phyloP scores from a whole-genome alignment of 1,140 invertebrate species.

The Spodoptera frugiperda region DNA sequence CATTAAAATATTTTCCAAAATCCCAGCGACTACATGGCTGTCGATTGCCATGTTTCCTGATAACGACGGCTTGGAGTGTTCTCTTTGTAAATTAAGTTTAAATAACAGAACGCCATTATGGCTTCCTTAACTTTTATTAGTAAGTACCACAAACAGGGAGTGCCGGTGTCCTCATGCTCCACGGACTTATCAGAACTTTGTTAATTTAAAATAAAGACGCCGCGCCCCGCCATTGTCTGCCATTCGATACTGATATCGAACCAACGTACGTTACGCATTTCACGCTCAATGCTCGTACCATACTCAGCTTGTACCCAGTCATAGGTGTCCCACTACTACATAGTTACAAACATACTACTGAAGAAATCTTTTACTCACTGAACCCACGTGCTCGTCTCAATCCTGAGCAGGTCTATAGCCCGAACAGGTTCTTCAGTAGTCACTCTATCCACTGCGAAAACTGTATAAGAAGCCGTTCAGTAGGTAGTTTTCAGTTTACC shows the following conservation, averaged over 20 bases:
- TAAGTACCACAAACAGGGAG: constrained; percentile 18
- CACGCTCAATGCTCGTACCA: not conserved
- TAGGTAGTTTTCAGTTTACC: too few relatives aligned
- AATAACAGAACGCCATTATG: constrained; percentile 26
- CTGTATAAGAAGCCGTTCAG: too few relatives aligned
- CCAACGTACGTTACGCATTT: not conserved
- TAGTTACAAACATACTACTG: too few relatives aligned
- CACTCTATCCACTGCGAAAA: too few relatives aligned
- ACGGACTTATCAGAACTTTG: constrained; percentile 23
- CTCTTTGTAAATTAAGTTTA: constrained; percentile 19
- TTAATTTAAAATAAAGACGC: constrained; percentile 31
- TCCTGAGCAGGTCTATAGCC: too few relatives aligned
- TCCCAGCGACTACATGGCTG: not conserved
- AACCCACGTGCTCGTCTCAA: too few relatives aligned
- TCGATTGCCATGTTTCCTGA: constrained; percentile 2
- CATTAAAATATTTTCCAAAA: not conserved
- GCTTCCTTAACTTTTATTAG: constrained; percentile 21
- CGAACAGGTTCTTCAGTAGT: not conserved
- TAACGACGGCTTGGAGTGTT: not conserved
- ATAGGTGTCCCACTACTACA: too few relatives aligned
- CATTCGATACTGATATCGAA: not conserved
- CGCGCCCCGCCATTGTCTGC: constrained; percentile 13
- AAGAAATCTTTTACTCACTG: too few relatives aligned
- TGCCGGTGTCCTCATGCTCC: constrained; percentile 8
- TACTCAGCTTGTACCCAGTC: too few relatives aligned